phyloP scores from a whole-genome alignment of 2,113 vertebrate genomes.

The Pseudorasbora parva region DNA sequence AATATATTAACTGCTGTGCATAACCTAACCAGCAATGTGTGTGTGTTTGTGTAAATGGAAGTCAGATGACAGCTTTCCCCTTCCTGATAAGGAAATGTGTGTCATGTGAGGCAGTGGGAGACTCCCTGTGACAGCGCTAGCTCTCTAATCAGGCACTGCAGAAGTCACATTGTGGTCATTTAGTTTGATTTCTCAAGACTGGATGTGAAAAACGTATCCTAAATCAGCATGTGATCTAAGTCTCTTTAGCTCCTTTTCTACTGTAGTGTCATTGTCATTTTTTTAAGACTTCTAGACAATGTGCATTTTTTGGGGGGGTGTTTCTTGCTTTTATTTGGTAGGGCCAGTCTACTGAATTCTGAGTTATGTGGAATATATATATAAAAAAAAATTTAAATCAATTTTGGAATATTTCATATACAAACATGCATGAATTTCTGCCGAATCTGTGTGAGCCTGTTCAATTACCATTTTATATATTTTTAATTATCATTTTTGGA shows the following conservation, averaged over 20 bases:
- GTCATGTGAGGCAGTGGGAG: slow-evolving; percentile 55
- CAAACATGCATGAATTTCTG: background rate
- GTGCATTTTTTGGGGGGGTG: background rate
- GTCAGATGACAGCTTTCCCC: slow-evolving; percentile 58
- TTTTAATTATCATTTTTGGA: background rate
- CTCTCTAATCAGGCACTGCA: slow-evolving; percentile 5
- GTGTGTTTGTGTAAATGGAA: slow-evolving; percentile 48
- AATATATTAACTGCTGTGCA: background rate
- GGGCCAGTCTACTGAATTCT: background rate
- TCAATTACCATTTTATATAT: background rate
- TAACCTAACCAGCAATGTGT: slow-evolving; percentile 20
- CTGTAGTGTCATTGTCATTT: background rate
- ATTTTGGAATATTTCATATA: background rate
- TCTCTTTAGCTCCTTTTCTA: background rate
- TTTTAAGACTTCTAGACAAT: background rate
- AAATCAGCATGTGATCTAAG: background rate
- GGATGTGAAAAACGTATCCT: background rate
- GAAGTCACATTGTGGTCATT: background rate
- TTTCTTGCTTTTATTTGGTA: background rate
- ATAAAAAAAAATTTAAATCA: background rate
- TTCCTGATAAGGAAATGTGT: slow-evolving; percentile 52
- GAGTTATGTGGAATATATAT: background rate
- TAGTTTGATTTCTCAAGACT: background rate
- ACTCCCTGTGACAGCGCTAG: slow-evolving; percentile 14
- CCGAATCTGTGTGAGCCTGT: background rate